Conservation (phyloP, 1,140 invertebrate genomes). For the Radopholus similis region DNA sequence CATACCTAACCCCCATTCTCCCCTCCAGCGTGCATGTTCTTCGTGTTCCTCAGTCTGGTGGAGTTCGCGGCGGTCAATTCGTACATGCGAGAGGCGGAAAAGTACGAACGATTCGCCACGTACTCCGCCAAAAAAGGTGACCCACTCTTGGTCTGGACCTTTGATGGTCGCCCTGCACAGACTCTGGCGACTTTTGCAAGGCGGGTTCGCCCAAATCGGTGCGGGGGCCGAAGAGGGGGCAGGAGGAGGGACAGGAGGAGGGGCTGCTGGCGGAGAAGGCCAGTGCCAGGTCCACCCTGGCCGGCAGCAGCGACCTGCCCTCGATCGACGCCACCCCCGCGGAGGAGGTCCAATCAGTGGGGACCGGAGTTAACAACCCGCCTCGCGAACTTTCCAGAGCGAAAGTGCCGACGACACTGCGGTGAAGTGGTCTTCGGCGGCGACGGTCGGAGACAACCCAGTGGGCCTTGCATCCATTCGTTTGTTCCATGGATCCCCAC, state of each 20-base stretch:
- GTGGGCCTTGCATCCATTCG: neutral
- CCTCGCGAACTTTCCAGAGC: neutral
- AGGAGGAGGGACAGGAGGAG: neutral
- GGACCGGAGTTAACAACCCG: neutral
- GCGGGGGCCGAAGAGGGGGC: neutral
- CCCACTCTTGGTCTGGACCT: neutral
- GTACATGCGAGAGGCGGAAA: constrained; percentile 56
- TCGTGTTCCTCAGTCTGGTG: constrained; percentile 53
- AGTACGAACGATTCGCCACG: constrained; percentile 50
- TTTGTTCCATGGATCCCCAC: neutral
- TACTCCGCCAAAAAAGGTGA: constrained; percentile 25
- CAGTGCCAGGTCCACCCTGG: neutral
- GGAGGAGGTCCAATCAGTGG: neutral
- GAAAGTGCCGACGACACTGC: neutral
- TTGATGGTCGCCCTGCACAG: neutral
- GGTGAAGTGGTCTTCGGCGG: constrained; percentile 1
- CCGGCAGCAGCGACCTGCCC: no score
- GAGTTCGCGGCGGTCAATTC: constrained; percentile 56
- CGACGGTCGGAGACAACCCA: constrained; percentile 5
- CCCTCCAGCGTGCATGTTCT: constrained; percentile 51
- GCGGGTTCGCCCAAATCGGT: neutral
- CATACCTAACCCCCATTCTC: no score
- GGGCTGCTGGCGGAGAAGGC: neutral
- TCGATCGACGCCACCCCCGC: neutral
- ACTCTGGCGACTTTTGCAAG: neutral